phyloP scores from a whole-genome alignment of 2,113 vertebrate genomes.

The Hydrochoerus hydrochaeris region DNA sequence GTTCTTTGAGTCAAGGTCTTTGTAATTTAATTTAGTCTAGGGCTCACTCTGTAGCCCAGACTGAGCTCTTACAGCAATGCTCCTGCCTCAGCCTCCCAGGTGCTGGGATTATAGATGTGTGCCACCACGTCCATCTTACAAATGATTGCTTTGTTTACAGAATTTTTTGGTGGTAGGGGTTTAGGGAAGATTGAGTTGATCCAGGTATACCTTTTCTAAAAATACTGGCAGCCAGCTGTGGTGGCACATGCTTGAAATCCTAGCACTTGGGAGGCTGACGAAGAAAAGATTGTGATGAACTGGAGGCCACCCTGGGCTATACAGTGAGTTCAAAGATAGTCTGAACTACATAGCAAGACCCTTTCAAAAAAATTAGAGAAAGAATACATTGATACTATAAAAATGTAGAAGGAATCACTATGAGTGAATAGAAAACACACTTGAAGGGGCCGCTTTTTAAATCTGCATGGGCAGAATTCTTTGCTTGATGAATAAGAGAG shows the following conservation, averaged over 20 bases:
- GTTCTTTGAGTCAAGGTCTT: background rate
- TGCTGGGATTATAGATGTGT: background rate
- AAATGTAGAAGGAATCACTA: background rate
- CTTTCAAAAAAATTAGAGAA: background rate
- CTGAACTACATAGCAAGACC: background rate
- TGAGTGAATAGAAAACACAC: background rate
- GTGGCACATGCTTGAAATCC: background rate
- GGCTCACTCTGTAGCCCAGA: background rate
- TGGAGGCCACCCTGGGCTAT: background rate
- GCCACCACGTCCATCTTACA: background rate
- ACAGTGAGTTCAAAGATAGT: background rate
- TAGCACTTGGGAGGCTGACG: background rate
- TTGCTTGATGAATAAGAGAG: background rate
- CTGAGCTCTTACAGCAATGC: background rate
- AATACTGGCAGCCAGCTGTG: background rate
- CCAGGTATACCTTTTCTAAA: background rate
- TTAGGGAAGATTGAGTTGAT: constrained; percentile 1
- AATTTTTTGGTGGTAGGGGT: background rate
- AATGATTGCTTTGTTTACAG: background rate
- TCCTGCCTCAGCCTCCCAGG: background rate
- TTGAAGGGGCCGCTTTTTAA: background rate
- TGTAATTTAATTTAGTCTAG: background rate
- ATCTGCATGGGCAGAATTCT: background rate
- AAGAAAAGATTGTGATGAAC: background rate
- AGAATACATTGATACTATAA: background rate